Evolutionary conservation across 2,113 vertebrate genomes (phyloP).

Genomic region (Pleuronectes platessa): DNA sequence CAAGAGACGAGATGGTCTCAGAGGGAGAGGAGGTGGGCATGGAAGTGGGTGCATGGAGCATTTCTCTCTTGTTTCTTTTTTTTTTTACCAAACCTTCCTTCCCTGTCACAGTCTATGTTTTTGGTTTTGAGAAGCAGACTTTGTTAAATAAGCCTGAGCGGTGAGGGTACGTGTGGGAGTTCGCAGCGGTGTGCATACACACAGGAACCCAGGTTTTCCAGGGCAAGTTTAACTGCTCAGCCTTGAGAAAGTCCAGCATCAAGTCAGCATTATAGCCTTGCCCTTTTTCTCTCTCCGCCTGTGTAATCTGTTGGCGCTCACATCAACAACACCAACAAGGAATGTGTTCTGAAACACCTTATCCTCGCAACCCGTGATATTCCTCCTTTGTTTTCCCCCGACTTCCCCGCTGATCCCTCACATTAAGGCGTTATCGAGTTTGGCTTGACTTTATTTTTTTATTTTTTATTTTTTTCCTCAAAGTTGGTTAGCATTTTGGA

Average conservation of each 20-base stretch:
- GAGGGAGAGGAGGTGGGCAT: not conserved
- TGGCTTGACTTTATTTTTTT: slow-evolving; percentile 46
- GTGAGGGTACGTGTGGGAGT: not conserved
- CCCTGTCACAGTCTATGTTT: not conserved
- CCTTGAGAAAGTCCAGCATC: slow-evolving; percentile 49
- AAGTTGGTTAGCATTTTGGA: slow-evolving; percentile 60
- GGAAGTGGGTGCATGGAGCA: not conserved
- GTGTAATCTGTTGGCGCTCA: slow-evolving; percentile 42
- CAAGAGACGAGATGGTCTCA: not conserved
- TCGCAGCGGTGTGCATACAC: not conserved
- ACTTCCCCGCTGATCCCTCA: slow-evolving; percentile 26
- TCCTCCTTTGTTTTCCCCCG: slow-evolving; percentile 17
- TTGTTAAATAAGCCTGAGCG: not conserved
- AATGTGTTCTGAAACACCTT: slow-evolving; percentile 50
- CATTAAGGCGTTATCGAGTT: not conserved
- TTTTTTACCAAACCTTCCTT: not conserved
- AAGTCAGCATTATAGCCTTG: slow-evolving; percentile 26
- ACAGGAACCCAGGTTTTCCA: not conserved
- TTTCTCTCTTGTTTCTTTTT: not conserved
- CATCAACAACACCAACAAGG: slow-evolving; percentile 40
- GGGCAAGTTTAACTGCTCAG: slow-evolving; percentile 2
- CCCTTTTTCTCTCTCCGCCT: slow-evolving; percentile 31
- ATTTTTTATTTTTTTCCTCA: slow-evolving; percentile 11
- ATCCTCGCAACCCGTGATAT: slow-evolving; percentile 26
- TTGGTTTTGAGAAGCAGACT: not conserved